A percentile compares a stretch with the other conserved stretches of the same genome.
These are phyloP conservation scores for Camponotus vicinus DNA, from an alignment of 1,140 invertebrate genomes.

Conservation along the genomic window DNA sequence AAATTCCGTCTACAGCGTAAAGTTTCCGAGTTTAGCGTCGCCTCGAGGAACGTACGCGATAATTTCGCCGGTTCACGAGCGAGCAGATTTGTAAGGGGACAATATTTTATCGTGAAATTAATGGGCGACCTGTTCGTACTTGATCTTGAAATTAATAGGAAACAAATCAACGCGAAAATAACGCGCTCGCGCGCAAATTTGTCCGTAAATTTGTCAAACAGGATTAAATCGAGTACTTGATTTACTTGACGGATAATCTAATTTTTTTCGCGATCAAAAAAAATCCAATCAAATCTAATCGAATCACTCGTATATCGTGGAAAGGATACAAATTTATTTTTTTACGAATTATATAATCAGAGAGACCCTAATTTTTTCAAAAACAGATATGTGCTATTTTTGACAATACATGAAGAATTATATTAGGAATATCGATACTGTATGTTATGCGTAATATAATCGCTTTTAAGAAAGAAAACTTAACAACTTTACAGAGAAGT, in stretches of 20 bases:
- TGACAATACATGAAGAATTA: background rate
- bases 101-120: slow-evolving; percentile 21
- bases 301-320: background rate
- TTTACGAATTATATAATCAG: background rate
- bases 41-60: background rate
- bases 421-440: background rate
- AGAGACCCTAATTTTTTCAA: background rate
- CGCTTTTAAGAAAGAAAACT: background rate
- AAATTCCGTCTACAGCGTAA: background rate
- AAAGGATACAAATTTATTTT: background rate
- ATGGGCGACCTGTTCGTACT: background rate
- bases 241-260: slow-evolving; percentile 11
- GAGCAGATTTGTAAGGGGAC: background rate
- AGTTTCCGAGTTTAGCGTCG: slow-evolving; percentile 11
- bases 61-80: slow-evolving; percentile 3
- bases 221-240: background rate
- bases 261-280: background rate
- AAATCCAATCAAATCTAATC: slow-evolving; percentile 1
- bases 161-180: background rate
- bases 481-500: too few relatives aligned
- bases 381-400: background rate
- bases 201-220: background rate
- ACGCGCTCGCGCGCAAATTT: background rate
- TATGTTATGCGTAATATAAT: background rate
- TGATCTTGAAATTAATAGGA: slow-evolving; percentile 47